These are phyloP conservation scores for Yponomeuta sedellus DNA, from an alignment of 2,888 invertebrate species.

Conservation along the genomic window DNA sequence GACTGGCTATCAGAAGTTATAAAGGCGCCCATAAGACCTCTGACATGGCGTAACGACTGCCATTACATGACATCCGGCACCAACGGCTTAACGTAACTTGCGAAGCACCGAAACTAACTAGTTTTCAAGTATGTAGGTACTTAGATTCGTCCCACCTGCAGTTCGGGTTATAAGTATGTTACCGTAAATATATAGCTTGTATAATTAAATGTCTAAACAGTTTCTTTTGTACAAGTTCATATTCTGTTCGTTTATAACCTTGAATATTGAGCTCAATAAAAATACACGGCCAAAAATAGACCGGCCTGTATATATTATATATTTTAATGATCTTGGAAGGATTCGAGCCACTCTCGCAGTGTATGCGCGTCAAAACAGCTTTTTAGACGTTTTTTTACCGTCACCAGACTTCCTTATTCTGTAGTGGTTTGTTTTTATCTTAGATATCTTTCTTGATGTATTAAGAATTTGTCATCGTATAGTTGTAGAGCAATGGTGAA, in stretches of 20 bases:
- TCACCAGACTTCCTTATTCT: neutral
- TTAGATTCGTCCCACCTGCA: too few relatives aligned
- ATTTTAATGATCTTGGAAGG: neutral
- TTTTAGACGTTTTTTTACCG: neutral
- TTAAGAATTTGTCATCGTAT: neutral
- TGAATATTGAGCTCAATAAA: neutral
- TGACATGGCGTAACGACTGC: too few relatives aligned
- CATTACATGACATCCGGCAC: too few relatives aligned
- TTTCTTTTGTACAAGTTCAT: too few relatives aligned
- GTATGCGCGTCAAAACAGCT: neutral
- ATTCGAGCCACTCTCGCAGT: neutral
- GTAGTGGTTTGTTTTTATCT: neutral
- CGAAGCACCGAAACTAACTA: too few relatives aligned
- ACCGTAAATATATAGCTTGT: too few relatives aligned
- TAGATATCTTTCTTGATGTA: neutral
- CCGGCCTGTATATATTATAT: neutral
- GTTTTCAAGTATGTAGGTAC: too few relatives aligned
- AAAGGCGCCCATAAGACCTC: too few relatives aligned
- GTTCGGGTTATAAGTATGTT: too few relatives aligned
- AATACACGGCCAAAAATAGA: neutral
- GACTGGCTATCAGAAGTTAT: too few relatives aligned
- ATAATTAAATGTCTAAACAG: too few relatives aligned
- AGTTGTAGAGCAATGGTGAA: neutral
- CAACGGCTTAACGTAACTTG: too few relatives aligned
- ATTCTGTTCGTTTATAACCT: neutral